Evolutionary conservation across 2,888 invertebrate genomes (phyloP), one percentile per base, ranked within the genome.

Genomic region (Andrena bucephala): DNA sequence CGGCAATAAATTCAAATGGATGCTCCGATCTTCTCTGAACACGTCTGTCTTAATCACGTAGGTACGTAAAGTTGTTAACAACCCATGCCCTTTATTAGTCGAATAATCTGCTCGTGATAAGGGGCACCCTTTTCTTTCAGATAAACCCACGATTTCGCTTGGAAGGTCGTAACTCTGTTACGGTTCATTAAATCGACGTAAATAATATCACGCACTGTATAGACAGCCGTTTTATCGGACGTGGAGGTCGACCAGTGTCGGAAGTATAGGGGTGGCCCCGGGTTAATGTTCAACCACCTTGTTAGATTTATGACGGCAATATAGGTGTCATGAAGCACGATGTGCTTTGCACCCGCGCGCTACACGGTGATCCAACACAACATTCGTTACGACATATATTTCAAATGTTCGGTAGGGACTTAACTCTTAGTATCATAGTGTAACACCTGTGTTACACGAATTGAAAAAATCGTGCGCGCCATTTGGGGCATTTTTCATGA

Each of bases 251-350:
- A 86, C 83, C 89, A 86, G 80, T 84, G 87, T 86, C 90, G 91
- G 92, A 91, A 90, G 89, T 90, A 85, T 85, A 87, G 83, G 77
- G 84, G 85, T 84, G 83, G 86, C 82, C 78, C 75, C 77, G 86
- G 89, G 90, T 90, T 92, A 92, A 92, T 91, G 90, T 84, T 85
- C 82, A 83, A 85, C 89, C 88, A 85, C 89, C 90, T 90, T 87
- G 89, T 89, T 87, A 91, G 92, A 93, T 93, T 93, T 93, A 93
- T 92, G 89, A 81, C 83, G 87, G 91, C 91, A 92, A 92, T 93
- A 92, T 93, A 90, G 89, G 87, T 88, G 86, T 84, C 87, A 79
- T 79, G 85, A 70, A 72, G 76, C 68, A 85, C 86, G 88, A 86
- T 87, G 87, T 87, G 87, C 88, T 88, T 86, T 84, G 87, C 87